Conservation (phyloP, 2,797 vertebrate genomes). For the Enteromius treurensis region DNA sequence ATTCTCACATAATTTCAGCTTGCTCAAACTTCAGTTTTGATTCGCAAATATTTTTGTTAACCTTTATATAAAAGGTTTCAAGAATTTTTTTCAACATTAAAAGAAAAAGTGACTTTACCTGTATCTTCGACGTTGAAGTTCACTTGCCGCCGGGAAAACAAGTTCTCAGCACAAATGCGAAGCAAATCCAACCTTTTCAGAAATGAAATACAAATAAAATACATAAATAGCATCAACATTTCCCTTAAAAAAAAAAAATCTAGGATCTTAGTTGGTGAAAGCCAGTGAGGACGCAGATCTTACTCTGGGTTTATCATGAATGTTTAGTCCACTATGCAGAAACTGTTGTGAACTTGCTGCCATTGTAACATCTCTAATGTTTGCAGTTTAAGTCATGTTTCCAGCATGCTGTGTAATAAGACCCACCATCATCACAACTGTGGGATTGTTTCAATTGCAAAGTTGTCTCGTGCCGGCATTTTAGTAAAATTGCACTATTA, state of each 20-base stretch:
- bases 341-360: constrained; percentile 24
- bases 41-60: background rate
- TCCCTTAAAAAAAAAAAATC: background rate
- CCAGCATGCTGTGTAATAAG: constrained; percentile 36
- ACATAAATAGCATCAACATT: background rate
- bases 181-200: constrained; percentile 1
- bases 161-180: background rate
- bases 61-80: background rate
- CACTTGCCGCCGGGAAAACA: background rate
- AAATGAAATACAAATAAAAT: background rate
- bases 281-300: constrained; percentile 38
- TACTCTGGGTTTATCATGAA: constrained; percentile 26
- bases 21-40: background rate
- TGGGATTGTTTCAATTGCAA: background rate
- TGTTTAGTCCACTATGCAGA: constrained; percentile 25
- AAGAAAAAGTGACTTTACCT: no score
- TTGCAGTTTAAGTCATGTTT: background rate
- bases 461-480: constrained; percentile 12
- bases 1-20: background rate
- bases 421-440: background rate
- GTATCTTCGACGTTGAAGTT: background rate
- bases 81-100: background rate
- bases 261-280: constrained; percentile 1
- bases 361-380: constrained; percentile 17
- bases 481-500: constrained; percentile 2